A percentile compares a stretch with the other conserved stretches of the same genome.
phyloP scores from a whole-genome alignment of 2,797 vertebrate species.

The Sebastes cheni region DNA sequence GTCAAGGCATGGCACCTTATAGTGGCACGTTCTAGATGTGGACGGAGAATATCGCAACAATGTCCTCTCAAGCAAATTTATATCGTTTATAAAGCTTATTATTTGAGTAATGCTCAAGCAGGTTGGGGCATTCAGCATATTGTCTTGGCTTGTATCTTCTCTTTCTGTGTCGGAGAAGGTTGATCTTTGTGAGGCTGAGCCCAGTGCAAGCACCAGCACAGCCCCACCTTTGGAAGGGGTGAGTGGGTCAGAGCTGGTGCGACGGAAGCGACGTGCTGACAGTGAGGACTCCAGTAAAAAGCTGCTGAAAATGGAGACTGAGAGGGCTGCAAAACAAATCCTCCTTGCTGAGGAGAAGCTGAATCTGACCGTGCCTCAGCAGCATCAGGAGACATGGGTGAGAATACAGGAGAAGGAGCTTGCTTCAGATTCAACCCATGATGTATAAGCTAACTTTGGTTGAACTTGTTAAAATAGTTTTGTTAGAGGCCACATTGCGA shows the following conservation, averaged over 20 bases:
- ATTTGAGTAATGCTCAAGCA: not conserved
- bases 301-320: not conserved
- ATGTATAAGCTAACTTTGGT: not conserved
- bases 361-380: not conserved
- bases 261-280: not conserved
- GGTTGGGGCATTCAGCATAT: not conserved
- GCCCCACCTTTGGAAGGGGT: not conserved
- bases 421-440: not conserved
- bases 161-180: too few species aligned
- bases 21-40: not conserved
- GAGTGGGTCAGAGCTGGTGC: not conserved
- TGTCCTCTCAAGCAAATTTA: not conserved
- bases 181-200: not conserved
- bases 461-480: not conserved
- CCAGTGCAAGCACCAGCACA: not conserved
- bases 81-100: not conserved
- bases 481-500: not conserved
- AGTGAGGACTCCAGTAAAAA: not conserved
- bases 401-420: not conserved
- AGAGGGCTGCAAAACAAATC: not conserved
- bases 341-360: not conserved
- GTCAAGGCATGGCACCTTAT: not conserved
- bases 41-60: not conserved
- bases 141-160: not conserved
- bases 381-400: not conserved